phyloP scores from a whole-genome alignment of 2,888 invertebrate genomes.

The Hemistola chrysoprasaria region DNA sequence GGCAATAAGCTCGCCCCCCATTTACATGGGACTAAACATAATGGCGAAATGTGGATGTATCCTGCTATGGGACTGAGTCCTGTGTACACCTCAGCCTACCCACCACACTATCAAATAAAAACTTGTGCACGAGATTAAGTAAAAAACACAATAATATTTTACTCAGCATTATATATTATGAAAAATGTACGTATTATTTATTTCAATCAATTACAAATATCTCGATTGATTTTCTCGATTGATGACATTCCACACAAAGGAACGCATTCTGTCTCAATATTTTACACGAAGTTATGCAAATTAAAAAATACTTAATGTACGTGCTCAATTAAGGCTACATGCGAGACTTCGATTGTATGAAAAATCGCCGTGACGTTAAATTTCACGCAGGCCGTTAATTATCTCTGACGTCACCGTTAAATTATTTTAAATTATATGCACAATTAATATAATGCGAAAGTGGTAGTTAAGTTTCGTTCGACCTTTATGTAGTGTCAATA shows the following conservation, averaged over 20 bases:
- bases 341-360: conserved; percentile 27
- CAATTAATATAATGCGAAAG: conserved; percentile 31
- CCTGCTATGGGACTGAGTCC: no score
- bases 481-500: no score
- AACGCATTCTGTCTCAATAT: conserved; percentile 8
- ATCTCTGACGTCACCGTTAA: conserved; percentile 31
- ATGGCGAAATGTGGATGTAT: no score
- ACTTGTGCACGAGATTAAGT: no score
- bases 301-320: conserved; percentile 13
- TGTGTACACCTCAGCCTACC: no score
- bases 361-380: conserved; percentile 28
- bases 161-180: no score
- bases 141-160: no score
- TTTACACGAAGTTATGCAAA: conserved; percentile 14
- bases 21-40: no score
- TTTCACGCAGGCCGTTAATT: conserved; percentile 29
- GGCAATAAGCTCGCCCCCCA: no score
- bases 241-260: conserved; percentile 3
- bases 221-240: neutral
- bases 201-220: neutral
- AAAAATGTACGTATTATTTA: no score
- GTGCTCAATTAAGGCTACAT: conserved; percentile 19
- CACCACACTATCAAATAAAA: no score
- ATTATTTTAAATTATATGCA: conserved; percentile 27
- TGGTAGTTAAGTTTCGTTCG: no score